Percentiles rank a stretch among this genome's conserved stretches.
phyloP scores from a whole-genome alignment of 2,888 invertebrate genomes.

The Oligia fasciuncula region DNA sequence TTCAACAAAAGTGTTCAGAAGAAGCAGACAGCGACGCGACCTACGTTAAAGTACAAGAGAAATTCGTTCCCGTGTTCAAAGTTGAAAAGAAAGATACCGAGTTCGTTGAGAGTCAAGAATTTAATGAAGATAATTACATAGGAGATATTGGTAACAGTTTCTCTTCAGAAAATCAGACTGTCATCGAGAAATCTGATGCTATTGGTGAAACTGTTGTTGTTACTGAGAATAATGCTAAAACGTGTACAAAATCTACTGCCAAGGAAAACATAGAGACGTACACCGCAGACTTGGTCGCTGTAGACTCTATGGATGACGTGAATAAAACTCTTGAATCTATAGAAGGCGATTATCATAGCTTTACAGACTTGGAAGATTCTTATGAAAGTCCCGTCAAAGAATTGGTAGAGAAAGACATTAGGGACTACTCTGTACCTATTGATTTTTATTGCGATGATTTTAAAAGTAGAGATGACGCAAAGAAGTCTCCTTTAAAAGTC shows the following conservation, averaged over 20 bases:
- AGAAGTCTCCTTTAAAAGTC: conserved; percentile 77
- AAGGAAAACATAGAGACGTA: conserved; percentile 46
- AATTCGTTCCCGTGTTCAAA: conserved; percentile 75
- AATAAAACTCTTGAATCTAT: conserved; percentile 72
- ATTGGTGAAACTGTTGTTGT: conserved; percentile 36
- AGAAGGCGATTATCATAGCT: conserved; percentile 88
- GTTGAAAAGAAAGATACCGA: conserved; percentile 72
- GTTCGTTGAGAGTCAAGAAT: conserved; percentile 86
- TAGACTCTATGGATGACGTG: conserved; percentile 64
- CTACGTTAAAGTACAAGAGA: conserved; percentile 76
- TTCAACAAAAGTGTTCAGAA: conserved; percentile 75
- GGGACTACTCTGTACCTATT: conserved; percentile 87
- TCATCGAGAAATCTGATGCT: conserved; percentile 71
- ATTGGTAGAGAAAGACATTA: conserved; percentile 85
- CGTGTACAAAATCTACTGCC: conserved; percentile 34
- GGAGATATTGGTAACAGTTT: conserved; percentile 80
- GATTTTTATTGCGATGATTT: conserved; percentile 85
- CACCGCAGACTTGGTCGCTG: conserved; percentile 68
- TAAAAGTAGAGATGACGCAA: conserved; percentile 71
- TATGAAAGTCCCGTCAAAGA: conserved; percentile 87
- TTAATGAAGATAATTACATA: conserved; percentile 85
- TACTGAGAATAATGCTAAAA: conserved; percentile 17
- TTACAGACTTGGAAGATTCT: conserved; percentile 82
- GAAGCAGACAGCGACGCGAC: conserved; percentile 59
- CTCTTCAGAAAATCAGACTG: conserved; percentile 78